These are phyloP conservation scores for Cathartes aura DNA, from an alignment of 2,113 vertebrate genomes.

Conservation along the genomic window DNA sequence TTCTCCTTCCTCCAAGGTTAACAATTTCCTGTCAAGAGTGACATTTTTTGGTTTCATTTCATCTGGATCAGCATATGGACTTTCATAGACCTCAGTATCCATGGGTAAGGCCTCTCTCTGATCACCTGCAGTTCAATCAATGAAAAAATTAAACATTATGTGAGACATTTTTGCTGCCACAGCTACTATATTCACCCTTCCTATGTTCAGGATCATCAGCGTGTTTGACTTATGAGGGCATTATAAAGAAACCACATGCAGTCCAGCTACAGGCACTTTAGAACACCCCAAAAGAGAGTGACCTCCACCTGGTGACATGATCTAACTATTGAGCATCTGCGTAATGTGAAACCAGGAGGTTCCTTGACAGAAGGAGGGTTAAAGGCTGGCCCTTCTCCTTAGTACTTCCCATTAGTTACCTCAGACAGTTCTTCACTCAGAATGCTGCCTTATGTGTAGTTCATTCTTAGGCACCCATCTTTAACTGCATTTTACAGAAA, in stretches of 20 bases:
- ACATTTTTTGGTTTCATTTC: conserved; percentile 90
- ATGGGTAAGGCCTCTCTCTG: conserved; percentile 88
- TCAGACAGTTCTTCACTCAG: not conserved
- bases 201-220: not conserved
- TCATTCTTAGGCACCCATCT: not conserved
- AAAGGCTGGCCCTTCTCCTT: not conserved
- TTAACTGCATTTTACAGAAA: not conserved
- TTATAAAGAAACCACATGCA: not conserved
- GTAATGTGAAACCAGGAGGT: not conserved
- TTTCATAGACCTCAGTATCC: conserved; percentile 94
- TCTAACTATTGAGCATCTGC: not conserved
- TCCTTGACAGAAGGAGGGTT: not conserved
- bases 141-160: not conserved
- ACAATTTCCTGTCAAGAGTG: conserved; percentile 81
- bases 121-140: conserved; percentile 29
- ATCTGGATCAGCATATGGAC: conserved; percentile 95
- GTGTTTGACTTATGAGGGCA: not conserved
- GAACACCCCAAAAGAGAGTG: not conserved
- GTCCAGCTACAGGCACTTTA: not conserved
- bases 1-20: conserved; percentile 89
- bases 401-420: not conserved
- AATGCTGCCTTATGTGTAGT: not conserved
- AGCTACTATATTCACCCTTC: not conserved
- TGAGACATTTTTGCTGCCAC: not conserved
- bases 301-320: not conserved